Percentiles rank a stretch among this genome's conserved stretches.
These are phyloP conservation scores for Ctenodactylus gundi DNA, from an alignment of 2,113 vertebrate genomes.

Conservation along the genomic window DNA sequence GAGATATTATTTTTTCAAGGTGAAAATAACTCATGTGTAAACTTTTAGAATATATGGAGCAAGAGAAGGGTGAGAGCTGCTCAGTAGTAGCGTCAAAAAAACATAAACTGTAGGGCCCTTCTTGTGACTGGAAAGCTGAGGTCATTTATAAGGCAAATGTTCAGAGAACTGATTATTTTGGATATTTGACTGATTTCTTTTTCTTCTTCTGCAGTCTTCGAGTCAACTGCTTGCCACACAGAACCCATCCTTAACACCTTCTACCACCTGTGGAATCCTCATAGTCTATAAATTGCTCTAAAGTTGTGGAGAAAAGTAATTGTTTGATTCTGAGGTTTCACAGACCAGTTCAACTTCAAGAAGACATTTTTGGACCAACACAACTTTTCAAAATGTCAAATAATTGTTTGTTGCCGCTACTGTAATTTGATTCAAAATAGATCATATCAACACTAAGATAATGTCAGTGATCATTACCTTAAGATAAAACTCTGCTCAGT, in stretches of 20 bases:
- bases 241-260: not conserved
- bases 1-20: not conserved
- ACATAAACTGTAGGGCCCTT: not conserved
- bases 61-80: not conserved
- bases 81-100: too few species aligned
- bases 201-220: not conserved
- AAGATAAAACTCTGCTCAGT: not conserved
- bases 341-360: not conserved
- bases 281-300: not conserved
- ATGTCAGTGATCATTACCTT: not conserved
- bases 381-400: not conserved
- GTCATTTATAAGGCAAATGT: slow-evolving; percentile 21
- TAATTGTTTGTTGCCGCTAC: not conserved
- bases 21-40: not conserved
- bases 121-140: not conserved
- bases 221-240: not conserved
- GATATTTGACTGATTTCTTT: not conserved
- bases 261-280: not conserved
- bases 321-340: not conserved
- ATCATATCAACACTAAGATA: not conserved
- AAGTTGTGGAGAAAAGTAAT: not conserved
- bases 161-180: not conserved
- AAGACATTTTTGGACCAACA: not conserved
- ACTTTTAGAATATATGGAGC: not conserved
- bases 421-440: not conserved